Conservation (phyloP, 2,113 vertebrate genomes). For the Nibea albiflora region DNA sequence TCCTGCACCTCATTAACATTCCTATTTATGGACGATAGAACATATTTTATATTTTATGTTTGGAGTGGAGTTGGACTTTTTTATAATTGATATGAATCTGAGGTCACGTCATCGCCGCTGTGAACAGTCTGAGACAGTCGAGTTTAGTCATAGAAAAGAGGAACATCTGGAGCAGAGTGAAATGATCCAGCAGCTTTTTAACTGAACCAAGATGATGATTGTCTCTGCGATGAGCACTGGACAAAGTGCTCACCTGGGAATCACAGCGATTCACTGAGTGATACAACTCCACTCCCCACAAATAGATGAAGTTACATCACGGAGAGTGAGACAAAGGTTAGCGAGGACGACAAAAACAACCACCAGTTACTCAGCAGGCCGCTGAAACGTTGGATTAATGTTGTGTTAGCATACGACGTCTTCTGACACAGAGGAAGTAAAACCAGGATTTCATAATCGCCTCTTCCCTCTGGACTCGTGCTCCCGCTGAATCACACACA, state of each 20-base stretch:
- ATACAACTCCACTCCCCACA: background rate
- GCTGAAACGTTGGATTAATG: background rate
- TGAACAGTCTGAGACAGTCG: background rate
- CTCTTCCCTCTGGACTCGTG: background rate
- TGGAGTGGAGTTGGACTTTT: no score
- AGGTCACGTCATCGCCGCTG: no score
- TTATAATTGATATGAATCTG: no score
- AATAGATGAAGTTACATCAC: background rate
- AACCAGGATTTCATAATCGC: constrained; percentile 19
- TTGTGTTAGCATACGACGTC: background rate
- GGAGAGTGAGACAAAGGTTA: background rate
- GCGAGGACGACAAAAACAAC: background rate
- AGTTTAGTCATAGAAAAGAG: background rate
- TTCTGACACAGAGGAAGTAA: constrained; percentile 21
- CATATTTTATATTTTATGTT: no score
- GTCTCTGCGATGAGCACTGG: background rate
- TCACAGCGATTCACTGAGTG: background rate
- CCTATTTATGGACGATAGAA: no score
- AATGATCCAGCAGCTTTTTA: background rate
- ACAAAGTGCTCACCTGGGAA: background rate
- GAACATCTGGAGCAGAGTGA: background rate
- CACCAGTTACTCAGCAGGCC: background rate
- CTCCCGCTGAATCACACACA: constrained; percentile 11
- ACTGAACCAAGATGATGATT: background rate
- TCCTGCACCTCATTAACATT: no score